phyloP scores from a whole-genome alignment of 2,888 invertebrate species.

The Lepas anatifera region DNA sequence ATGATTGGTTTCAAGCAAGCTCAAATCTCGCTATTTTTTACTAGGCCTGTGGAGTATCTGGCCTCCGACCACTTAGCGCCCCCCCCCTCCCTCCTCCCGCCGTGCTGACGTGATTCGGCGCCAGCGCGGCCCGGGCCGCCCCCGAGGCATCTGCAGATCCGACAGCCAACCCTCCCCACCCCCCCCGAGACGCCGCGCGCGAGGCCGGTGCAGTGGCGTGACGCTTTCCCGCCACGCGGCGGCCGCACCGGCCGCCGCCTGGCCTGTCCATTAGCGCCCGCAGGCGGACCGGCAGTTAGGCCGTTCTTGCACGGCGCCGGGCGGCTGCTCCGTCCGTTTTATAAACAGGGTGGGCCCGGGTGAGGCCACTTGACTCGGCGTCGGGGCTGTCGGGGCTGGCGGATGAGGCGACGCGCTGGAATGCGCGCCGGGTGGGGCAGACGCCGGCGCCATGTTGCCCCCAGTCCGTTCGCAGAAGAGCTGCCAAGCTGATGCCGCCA shows the following conservation, averaged over 20 bases:
- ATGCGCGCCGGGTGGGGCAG: neutral
- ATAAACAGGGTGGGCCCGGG: slow-evolving; percentile 9
- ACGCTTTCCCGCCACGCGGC: neutral
- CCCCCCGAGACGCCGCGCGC: neutral
- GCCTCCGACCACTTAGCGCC: no score
- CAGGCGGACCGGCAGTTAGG: neutral
- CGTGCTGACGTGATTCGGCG: no score
- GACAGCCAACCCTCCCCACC: neutral
- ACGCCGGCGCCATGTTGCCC: neutral
- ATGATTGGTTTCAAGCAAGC: no score
- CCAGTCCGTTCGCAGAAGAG: neutral
- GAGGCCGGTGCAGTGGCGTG: neutral
- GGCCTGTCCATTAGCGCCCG: slow-evolving; percentile 6
- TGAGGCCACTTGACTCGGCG: slow-evolving; percentile 4
- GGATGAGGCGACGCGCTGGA: no score
- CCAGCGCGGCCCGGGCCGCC: neutral
- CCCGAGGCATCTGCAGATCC: neutral
- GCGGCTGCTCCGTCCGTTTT: neutral
- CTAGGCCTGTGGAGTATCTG: no score
- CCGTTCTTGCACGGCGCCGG: slow-evolving; percentile 1
- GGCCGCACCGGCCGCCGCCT: neutral
- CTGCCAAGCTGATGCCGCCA: no score
- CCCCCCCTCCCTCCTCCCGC: no score
- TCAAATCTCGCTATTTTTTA: no score
- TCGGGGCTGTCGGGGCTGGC: neutral